Base-by-base conservation (phyloP, 2,113 vertebrate genomes). In the Percina caprodes region DNA sequence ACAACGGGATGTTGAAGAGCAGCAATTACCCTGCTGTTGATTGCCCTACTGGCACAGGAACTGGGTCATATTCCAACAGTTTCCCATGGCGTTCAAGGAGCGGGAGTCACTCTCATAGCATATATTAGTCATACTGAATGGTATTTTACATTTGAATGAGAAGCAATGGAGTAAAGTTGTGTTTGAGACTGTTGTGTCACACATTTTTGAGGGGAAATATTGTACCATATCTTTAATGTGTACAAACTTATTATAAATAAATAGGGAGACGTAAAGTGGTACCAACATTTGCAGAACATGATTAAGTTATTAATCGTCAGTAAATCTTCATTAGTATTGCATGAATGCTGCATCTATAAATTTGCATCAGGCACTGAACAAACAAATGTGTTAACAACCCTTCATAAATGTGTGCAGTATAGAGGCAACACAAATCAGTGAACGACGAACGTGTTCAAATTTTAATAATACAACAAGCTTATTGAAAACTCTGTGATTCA, bases 1-100 rank as follows among this genome's bases (percentile, higher is more conserved):
- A 85, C 80, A 65, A 78, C 54, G 65, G 67, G 6, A 51, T 46
- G 39, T 14, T 77, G 63, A 87, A 73, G 80, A 80, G 79, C 80
- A 42, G 48, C 46, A 74, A 74, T 88, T 86, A 84, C 42, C 42
- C 61, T 59, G 60, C 74, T 74, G 61, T 18, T 26, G 80, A 86
- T 87, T 83, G 45, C 19, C 72, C 58, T 68, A 51, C 26, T 62
- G 69, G 33, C 39, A 45, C 52, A 78, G 65, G 55, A 87, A 76
- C 23, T 68, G 63, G 71, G 65, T 79, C 62, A 69, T 51, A 35
- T 72, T 58, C 19, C 61, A 67, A 79, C 21, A 59, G 66, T 75
- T 70, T 83, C 59, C 70, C 2, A 42, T 65, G 59, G 30, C 3
- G n/a, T 42, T 60, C 35, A 65, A 82, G 65, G 33, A 65, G 54